phyloP scores from a whole-genome alignment of 2,888 invertebrate species.

The Ariolimax columbianus region DNA sequence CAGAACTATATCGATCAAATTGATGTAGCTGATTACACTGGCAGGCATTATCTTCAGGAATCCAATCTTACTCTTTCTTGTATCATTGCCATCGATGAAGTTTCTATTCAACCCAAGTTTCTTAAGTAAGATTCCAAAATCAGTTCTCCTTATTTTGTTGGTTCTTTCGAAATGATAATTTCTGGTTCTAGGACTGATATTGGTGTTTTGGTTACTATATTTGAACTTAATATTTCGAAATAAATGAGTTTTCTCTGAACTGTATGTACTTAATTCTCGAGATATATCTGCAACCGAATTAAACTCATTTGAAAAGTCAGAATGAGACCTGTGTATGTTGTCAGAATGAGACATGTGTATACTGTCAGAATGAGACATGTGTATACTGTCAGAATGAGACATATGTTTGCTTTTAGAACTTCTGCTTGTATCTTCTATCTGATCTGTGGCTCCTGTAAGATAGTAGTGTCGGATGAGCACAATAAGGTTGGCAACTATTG shows the following conservation, averaged over 20 bases:
- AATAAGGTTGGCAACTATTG: constrained; percentile 7
- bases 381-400: background rate
- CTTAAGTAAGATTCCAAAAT: background rate
- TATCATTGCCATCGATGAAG: too few relatives aligned
- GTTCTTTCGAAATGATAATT: background rate
- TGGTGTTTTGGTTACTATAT: background rate
- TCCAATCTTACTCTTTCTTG: background rate
- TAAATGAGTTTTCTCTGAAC: background rate
- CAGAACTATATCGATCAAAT: background rate
- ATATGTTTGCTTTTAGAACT: background rate
- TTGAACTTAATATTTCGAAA: background rate
- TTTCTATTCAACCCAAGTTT: background rate
- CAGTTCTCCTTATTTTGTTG: background rate
- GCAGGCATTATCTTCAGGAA: background rate
- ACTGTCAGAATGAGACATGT: background rate
- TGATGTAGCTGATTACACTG: background rate
- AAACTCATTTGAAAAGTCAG: background rate
- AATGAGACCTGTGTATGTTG: background rate
- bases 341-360: background rate
- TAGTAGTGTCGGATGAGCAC: constrained; percentile 16
- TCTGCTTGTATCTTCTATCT: background rate
- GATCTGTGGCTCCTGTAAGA: background rate
- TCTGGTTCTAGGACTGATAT: background rate
- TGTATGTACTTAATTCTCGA: background rate
- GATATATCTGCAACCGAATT: background rate